Base-by-base conservation (phyloP, 2,888 invertebrate genomes). In the Caenorhabditis imperialis region DNA sequence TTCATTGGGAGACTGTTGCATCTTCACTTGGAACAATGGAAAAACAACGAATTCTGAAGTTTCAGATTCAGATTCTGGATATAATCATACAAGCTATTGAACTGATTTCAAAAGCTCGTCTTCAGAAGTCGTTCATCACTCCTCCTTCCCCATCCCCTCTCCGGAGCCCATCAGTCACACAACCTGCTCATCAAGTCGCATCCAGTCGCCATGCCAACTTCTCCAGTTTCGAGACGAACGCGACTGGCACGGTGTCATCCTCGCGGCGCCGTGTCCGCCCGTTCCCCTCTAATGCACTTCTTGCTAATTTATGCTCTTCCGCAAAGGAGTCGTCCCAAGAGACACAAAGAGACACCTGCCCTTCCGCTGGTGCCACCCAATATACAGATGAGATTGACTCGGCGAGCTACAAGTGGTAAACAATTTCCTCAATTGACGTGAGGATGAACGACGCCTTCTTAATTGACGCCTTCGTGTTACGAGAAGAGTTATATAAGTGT, bases 261-360 rank as follows among this genome's bases (percentile, higher is more conserved):
- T 23, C 44, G 12, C 47, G 27, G 63, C 27, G 33, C 38, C 47
- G 25, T 44, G 7, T 6, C 30, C 7, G 30, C 7, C 6, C 30
- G 30, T 30, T 30, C 30, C 27, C 23, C 20, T 37, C 60, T 55
- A 57, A 65, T 65, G 65, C 42, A 65, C 65, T 65, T 42, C 30
- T 54, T 63, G 45, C 50, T 57, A 65, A 65, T 65, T 55, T 57
- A 65, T 65, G 65, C 65, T 65, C 65, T 50, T 63, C 63, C 48
- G 37, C 47, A 47, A 37, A 25, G 54, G 54, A 45, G 30, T 44
- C 54, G 63, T 55, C 63, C 55, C 65, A 55, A 50, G 65, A 65
- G 65, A 65, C 65, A 47, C 55, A 48, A 48, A 50, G 55, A 35
- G 62, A 53, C 65, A 65, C 65, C 65, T 65, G 65, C 57, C 50